These are phyloP conservation scores for Vidua macroura DNA, from an alignment of 2,113 vertebrate genomes.

Conservation along the genomic window DNA sequence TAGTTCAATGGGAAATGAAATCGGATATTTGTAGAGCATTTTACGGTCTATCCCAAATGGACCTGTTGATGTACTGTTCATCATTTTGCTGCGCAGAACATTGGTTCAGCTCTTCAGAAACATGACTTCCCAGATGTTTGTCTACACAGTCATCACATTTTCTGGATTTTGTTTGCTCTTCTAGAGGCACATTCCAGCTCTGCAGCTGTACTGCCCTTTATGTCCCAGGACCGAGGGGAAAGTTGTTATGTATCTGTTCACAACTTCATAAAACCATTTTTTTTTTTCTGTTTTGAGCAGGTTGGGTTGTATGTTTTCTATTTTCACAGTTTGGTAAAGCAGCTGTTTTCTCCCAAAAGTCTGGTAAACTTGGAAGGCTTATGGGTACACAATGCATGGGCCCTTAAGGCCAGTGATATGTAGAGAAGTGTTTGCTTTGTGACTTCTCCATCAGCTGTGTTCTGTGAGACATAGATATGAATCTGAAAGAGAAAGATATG, in stretches of 20 bases:
- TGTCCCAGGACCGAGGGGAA: not conserved
- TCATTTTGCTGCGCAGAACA: not conserved
- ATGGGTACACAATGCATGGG: not conserved
- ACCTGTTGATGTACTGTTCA: not conserved
- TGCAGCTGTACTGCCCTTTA: conserved; percentile 2
- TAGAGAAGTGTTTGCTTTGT: not conserved
- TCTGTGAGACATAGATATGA: not conserved
- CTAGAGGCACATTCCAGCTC: not conserved
- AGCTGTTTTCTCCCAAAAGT: conserved; percentile 2
- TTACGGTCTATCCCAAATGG: not conserved
- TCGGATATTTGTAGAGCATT: conserved; percentile 31
- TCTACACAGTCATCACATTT: not conserved
- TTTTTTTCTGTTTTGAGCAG: not conserved
- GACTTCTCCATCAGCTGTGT: not conserved
- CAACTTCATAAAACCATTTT: not conserved
- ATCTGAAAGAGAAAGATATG: not conserved
- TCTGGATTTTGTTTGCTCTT: conserved; percentile 13
- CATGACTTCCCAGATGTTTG: conserved; percentile 33
- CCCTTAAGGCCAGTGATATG: not conserved
- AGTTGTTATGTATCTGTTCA: not conserved
- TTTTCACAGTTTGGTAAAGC: not conserved
- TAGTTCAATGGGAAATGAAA: conserved; percentile 52
- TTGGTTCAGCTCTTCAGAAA: not conserved
- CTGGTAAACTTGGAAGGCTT: not conserved
- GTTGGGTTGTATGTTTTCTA: not conserved